Evolutionary conservation across 1,140 invertebrate species (phyloP), one percentile per base, ranked within the genome.

Genomic region (Eriocheir sinensis): DNA sequence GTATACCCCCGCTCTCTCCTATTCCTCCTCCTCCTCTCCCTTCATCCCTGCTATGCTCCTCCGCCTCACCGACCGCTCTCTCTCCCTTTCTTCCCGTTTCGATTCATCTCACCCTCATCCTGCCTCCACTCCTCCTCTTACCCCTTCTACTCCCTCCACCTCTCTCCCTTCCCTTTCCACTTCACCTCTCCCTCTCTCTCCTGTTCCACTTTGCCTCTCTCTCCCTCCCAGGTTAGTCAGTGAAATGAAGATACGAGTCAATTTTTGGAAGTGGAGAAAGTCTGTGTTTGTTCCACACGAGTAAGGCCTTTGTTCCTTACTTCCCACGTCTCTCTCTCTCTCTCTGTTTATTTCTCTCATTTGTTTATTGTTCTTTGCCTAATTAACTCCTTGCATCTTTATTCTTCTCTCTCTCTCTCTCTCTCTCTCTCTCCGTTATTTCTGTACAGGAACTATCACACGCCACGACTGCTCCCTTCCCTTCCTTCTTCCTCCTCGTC

Each of bases 391-490:
- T n/a, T n/a, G n/a, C n/a, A n/a, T n/a, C n/a, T n/a, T n/a, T n/a
- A n/a, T n/a, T n/a, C n/a, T n/a, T n/a, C n/a, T 83, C 80, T 83
- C 6, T 83, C 80, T 83, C 6, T 83, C 80, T 83, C 6, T 83
- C 80, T 34, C 15, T 32, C 36, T 85, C 15, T 12, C 30, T 83
- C 15, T 32, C 30, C 34, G 34, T 86, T 8, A 27, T 30, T 72
- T 34, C 48, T 90, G 0, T 38, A 9, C n/a, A n/a, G 30, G 0
- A 41, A 89, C 36, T 48, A 21, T 27, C 53, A 6, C 12, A 44
- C 88, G 2, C n/a, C 88, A 88, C 27, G 12, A 0, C 9, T 41
- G 21, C 88, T 89, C 15, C 44, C n/a, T 53, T 72, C 6, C 40
- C 27, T 40, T 53, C n/a, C 8, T 34, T 60, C 44, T 6, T 21